Evolutionary conservation across 64 coral and sea anemone genomes (phyloP), one percentile per base, ranked within the genome.

Genomic region (Trachythela sp.): DNA sequence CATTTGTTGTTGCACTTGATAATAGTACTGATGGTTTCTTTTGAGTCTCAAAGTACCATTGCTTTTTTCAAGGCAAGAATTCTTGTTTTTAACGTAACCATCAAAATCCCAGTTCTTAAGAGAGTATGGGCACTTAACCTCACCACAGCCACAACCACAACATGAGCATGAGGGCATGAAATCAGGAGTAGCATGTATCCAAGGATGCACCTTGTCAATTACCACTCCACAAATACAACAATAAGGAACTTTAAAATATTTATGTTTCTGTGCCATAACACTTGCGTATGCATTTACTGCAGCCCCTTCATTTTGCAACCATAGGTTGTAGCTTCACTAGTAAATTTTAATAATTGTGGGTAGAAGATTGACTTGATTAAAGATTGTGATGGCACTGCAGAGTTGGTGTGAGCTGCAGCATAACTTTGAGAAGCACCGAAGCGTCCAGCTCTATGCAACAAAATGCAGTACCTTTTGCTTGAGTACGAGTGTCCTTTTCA

Each of bases 381-480:
- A 31, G 68, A 72, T 26, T 72, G 68, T 27, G 68, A 72, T 27
- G 3, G 68, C 24, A 31, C 29, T 35, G 68, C 17, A 24, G 68
- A 26, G 33, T 72, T 27, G 10, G 68, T 29, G 68, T 72, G 68
- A 35, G 24, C 17, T 72, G 26, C 68, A 72, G 68, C 68, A 72
- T 72, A 35, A 31, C 0, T 5, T 72, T 26, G 24, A 31, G 68
- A 72, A 72, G 85, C 85, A 86, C 85, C 85, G 52, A 86, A 51
- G 13, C 85, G 40, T 50, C 85, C 85, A 48, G 85, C 85, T 27
- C 85, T 48, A 50, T 86, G 85, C 42, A 0, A 86, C 49, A 86
- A 86, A 86, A 86, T 10, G 39, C 85, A 54, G 40, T 72, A 72
- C 68, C 68, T 35, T 35, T 27, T 27, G 68, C 24, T n/a, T n/a